Evolutionary conservation across 2,113 vertebrate genomes (phyloP), one percentile per base, ranked within the genome.

Genomic region (Vimba vimba): DNA sequence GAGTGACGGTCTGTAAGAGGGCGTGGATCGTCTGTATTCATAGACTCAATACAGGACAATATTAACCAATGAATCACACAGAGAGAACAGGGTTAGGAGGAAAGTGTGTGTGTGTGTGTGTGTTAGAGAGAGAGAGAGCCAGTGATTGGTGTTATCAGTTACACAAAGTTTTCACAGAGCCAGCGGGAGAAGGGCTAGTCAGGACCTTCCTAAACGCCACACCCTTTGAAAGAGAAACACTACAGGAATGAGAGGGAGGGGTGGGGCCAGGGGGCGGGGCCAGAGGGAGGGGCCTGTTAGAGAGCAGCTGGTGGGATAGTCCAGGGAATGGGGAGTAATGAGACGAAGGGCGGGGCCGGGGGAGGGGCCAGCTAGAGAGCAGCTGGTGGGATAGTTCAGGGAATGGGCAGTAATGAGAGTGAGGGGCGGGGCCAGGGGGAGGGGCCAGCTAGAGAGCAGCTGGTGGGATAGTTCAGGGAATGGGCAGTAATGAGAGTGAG

Each of bases 61-160:
- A 39, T 71, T 71, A 23, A 71, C 68, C 9, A 36, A 71, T 71
- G 68, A 71, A 71, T 71, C 68, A 71, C 68, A 66, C 62, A 64
- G 10, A 59, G 57, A n/a, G 23, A 23, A 19, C 39, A 43, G 39
- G 59, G 21, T 59, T 59, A 2, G 21, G 8, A 60, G 59, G 23
- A n/a, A 60, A 9, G 57, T 59, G 59, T 9, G 27, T 17, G 25
- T 66, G 25, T 66, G 62, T 66, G 62, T 64, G 64, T 30, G 62
- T 15, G 62, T 30, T 6, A 1, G 1, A 39, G 7, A 43, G 7
- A 8, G 39, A 43, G 39, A 8, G 7, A 21, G 66, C 17, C 66
- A 69, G 30, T 4, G 0, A 39, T 5, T 4, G 19, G 17, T 69
- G 9, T 43, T 43, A 43, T 12, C 36, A 23, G 55, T 71, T 39